Evolutionary conservation across 1,140 invertebrate species (phyloP).

Genomic region (Teleopsis dalmanni): DNA sequence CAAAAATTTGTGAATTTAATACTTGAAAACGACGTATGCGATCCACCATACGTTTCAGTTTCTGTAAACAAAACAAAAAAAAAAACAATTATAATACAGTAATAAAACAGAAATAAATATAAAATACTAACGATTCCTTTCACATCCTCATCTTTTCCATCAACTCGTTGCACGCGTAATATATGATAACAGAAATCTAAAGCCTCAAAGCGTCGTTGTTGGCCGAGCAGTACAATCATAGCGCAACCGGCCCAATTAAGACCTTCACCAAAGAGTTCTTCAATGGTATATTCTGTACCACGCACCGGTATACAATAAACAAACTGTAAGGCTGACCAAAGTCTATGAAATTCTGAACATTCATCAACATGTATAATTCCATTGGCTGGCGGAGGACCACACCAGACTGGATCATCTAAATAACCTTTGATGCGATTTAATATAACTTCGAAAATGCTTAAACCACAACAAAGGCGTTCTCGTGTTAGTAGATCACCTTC

Average conservation of each 20-base stretch:
- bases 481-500: slow-evolving; percentile 95
- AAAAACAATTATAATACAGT: neutral
- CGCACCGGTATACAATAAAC: slow-evolving; percentile 95
- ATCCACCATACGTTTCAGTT: slow-evolving; percentile 94
- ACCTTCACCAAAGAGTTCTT: slow-evolving; percentile 97
- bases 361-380: slow-evolving; percentile 95
- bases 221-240: slow-evolving; percentile 94
- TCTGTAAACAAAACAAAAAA: slow-evolving; percentile 52
- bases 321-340: slow-evolving; percentile 98
- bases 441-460: slow-evolving; percentile 96
- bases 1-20: slow-evolving; percentile 97
- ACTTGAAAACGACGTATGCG: slow-evolving; percentile 96
- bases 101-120: slow-evolving; percentile 3
- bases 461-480: slow-evolving; percentile 95
- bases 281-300: slow-evolving; percentile 95
- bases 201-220: slow-evolving; percentile 94
- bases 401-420: slow-evolving; percentile 84
- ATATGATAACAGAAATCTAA: slow-evolving; percentile 99
- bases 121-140: slow-evolving; percentile 85
- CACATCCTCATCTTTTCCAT: slow-evolving; percentile 92
- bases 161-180: slow-evolving; percentile 89
- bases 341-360: slow-evolving; percentile 91
- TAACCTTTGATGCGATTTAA: slow-evolving; percentile 78
- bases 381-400: slow-evolving; percentile 79
- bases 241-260: slow-evolving; percentile 98